phyloP scores from a whole-genome alignment of 2,797 vertebrate species.

The Sebastiscus tertius region DNA sequence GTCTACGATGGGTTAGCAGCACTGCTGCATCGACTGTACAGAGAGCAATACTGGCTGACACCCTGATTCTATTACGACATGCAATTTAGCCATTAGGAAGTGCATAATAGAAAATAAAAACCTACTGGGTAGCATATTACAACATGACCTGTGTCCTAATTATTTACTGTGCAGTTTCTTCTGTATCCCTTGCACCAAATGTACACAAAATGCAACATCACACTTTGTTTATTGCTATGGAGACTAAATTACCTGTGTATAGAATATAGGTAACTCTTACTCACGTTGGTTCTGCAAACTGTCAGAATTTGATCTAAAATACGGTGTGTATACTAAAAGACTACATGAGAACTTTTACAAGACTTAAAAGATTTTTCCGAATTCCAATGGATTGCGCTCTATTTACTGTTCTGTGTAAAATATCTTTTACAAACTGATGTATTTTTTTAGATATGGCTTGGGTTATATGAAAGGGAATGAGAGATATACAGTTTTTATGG shows the following conservation, averaged over 20 bases:
- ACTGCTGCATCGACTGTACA: conserved; percentile 73
- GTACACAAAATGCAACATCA: conserved; percentile 68
- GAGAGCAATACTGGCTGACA: conserved; percentile 72
- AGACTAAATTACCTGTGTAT: conserved; percentile 74
- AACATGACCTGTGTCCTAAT: conserved; percentile 76
- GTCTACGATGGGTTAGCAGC: conserved; percentile 60
- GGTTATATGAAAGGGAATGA: conserved; percentile 85
- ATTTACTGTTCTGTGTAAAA: conserved; percentile 85
- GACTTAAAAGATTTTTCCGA: conserved; percentile 65
- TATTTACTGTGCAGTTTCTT: conserved; percentile 69
- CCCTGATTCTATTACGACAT: conserved; percentile 64
- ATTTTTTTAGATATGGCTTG: conserved; percentile 88
- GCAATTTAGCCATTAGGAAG: conserved; percentile 68
- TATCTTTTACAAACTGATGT: conserved; percentile 87
- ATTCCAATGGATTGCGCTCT: conserved; percentile 78
- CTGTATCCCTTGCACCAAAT: conserved; percentile 69
- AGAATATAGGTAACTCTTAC: conserved; percentile 75
- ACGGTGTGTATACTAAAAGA: conserved; percentile 81
- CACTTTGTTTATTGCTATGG: conserved; percentile 71
- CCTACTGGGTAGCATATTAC: conserved; percentile 73
- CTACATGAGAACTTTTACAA: conserved; percentile 70
- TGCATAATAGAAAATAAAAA: conserved; percentile 78
- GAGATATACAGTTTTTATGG: conserved; percentile 83
- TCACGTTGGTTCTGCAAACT: conserved; percentile 69
- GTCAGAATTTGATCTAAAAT: conserved; percentile 68